phyloP scores from a whole-genome alignment of 2,888 invertebrate genomes.

The Lordiphosa andalusiaca region DNA sequence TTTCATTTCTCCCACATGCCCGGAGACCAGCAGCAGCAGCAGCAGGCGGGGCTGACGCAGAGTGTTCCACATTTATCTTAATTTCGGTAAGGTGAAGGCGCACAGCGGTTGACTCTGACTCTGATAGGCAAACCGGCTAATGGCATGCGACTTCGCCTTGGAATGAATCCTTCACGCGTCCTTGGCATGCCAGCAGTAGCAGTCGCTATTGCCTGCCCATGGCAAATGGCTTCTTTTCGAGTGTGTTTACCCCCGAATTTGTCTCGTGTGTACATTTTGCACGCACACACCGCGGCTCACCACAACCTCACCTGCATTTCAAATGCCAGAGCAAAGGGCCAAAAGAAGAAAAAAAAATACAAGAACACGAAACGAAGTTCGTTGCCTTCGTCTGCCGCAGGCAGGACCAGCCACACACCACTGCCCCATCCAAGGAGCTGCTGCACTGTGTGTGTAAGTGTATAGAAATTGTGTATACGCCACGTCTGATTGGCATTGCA shows the following conservation, averaged over 20 bases:
- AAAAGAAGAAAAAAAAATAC: constrained; percentile 25
- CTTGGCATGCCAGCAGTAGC: constrained; percentile 49
- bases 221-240: constrained; percentile 45
- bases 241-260: constrained; percentile 62
- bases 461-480: constrained; percentile 40
- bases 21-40: background rate
- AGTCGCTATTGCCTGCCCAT: constrained; percentile 12
- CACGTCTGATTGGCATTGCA: constrained; percentile 50
- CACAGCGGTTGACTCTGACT: constrained; percentile 40
- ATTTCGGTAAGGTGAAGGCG: constrained; percentile 46
- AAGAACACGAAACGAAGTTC: constrained; percentile 34
- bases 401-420: constrained; percentile 8
- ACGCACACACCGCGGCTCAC: constrained; percentile 17
- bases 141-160: constrained; percentile 40
- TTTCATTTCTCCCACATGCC: constrained; percentile 43
- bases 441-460: constrained; percentile 9
- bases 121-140: constrained; percentile 46
- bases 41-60: background rate
- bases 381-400: constrained; percentile 38
- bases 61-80: constrained; percentile 56
- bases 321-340: constrained; percentile 29
- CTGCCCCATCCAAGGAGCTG: constrained; percentile 38
- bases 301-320: constrained; percentile 37
- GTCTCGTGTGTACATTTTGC: constrained; percentile 58
- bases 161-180: constrained; percentile 66